Evolutionary conservation across 2,113 vertebrate species (phyloP).

Genomic region (Phrynocephalus versicolor): DNA sequence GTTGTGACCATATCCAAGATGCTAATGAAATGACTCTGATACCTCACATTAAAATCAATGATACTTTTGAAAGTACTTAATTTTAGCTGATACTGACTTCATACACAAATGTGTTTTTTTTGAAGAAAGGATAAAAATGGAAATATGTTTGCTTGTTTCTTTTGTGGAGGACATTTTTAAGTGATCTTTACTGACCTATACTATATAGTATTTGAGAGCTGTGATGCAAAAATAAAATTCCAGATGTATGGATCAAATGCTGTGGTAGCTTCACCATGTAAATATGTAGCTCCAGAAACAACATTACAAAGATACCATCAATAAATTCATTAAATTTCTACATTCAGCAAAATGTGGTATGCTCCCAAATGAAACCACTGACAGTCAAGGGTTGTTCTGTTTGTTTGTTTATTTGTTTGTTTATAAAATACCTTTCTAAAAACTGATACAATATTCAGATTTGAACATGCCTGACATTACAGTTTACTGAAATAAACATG

Average conservation of each 20-base stretch:
- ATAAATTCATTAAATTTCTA: background rate
- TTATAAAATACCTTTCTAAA: slow-evolving; percentile 28
- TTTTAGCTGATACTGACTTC: too few species aligned
- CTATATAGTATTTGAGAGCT: too few species aligned
- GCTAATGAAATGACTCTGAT: background rate
- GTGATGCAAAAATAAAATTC: too few species aligned
- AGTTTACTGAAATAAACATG: slow-evolving; percentile 53
- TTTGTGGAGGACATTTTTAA: too few species aligned
- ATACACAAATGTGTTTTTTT: too few species aligned
- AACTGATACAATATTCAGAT: slow-evolving; percentile 31
- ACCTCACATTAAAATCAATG: too few species aligned
- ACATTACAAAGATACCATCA: background rate
- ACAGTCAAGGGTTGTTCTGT: slow-evolving; percentile 29
- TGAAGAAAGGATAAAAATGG: too few species aligned
- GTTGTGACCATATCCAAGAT: background rate
- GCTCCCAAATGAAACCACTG: slow-evolving; percentile 37
- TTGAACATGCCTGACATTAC: slow-evolving; percentile 57
- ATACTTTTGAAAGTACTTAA: too few species aligned
- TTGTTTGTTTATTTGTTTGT: slow-evolving; percentile 30
- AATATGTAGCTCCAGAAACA: background rate
- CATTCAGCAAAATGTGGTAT: slow-evolving; percentile 25
- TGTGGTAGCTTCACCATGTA: background rate
- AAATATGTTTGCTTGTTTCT: too few species aligned
- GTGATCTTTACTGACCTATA: too few species aligned
- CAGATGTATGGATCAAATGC: background rate